Base-by-base conservation (phyloP, 2,888 invertebrate genomes). In the Minunthozetes semirufus region DNA sequence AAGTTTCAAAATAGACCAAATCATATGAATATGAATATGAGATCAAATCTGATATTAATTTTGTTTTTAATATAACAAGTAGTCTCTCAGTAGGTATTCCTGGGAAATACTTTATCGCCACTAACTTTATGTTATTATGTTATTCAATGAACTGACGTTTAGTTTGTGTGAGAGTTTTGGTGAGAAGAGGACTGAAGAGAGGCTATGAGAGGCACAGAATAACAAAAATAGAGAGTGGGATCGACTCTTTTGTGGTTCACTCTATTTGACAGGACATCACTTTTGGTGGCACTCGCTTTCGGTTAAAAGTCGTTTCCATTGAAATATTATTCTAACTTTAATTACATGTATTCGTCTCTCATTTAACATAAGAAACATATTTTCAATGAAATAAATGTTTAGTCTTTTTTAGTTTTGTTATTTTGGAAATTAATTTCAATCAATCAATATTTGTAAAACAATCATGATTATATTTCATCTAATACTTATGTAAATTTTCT, bases 51-150 rank as follows among this genome's bases (percentile, higher is more conserved):
- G 15, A 33, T 22, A 13, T 68, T 19, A 17, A 22, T 38, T 22
- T 46, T 63, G 63, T 63, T 38, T 27, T 63, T 29, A 15, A 13
- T 68, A 68, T 68, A 68, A 42, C 42, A 42, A 42, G 38, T 46
- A 68, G 68, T 42, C 22, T 66, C 33, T 22, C 42, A 19, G 61
- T 61, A 29, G 68, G 68, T 38, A 42, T 38, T 68, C 68, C n/a
- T 68, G 68, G 68, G 68, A 68, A 68, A 68, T 68, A 68, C 38
- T 33, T 42, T 42, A 68, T 68, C 68, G 19, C 22, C 38, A 68
- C 13, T 42, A 1, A 42, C 4, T 68, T 33, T 68, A 42, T 68
- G 19, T 68, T 22, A 38, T 68, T 5, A 1, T 68, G 68, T 68
- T 46, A n/a, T 68, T 42, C 17, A 11, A 42, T 22, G 19, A 33